Evolutionary conservation across 2,113 vertebrate genomes (phyloP).

Genomic region (Axis porcinus): DNA sequence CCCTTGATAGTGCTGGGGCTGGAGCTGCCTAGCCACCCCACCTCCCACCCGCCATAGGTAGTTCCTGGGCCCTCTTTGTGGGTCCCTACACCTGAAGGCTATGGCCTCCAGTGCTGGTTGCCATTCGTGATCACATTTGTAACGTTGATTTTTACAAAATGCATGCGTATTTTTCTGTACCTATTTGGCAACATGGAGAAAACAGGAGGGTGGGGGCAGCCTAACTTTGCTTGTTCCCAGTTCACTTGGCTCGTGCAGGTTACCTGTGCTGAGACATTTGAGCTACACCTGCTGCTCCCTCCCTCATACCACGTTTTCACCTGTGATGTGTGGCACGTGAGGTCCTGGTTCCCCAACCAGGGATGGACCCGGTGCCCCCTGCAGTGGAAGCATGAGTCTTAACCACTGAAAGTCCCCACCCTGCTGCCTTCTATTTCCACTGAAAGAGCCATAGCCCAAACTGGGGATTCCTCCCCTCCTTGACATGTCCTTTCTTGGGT

Average conservation of each 20-base stretch:
- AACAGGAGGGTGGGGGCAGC: not conserved
- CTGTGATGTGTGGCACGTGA: not conserved
- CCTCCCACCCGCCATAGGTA: rapidly evolving
- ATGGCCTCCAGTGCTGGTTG: not conserved
- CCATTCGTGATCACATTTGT: not conserved
- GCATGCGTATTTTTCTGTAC: not conserved
- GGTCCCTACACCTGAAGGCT: not conserved
- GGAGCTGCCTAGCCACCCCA: not conserved
- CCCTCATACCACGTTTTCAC: not conserved
- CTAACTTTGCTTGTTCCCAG: not conserved
- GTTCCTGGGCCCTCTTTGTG: not conserved
- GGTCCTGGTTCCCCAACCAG: not conserved
- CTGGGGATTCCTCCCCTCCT: not conserved
- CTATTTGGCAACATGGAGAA: not conserved
- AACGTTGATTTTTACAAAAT: not conserved
- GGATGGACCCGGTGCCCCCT: not conserved
- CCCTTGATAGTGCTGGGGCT: not conserved
- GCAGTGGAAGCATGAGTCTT: not conserved
- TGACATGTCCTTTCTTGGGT: not conserved
- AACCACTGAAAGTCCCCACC: not conserved
- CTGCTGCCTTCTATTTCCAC: not conserved
- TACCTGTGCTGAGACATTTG: not conserved
- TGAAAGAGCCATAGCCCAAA: not conserved
- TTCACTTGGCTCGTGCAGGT: rapidly evolving
- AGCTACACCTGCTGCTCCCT: not conserved